Evolutionary conservation across 2,797 vertebrate species (phyloP), one percentile per base, ranked within the genome.

Genomic region (Phylloscopus collybita): DNA sequence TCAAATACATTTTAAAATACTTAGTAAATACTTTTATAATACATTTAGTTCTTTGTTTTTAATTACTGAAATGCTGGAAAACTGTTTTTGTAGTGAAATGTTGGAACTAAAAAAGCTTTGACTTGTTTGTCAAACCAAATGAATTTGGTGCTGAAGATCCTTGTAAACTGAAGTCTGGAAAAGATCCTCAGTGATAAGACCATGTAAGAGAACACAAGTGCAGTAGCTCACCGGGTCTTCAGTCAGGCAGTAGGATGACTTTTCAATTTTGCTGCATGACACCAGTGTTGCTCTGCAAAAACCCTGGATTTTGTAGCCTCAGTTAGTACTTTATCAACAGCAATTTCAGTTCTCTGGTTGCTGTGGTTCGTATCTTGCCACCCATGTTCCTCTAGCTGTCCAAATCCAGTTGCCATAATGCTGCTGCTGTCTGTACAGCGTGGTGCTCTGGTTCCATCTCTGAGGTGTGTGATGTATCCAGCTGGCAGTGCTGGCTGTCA

Each of bases 401-500:
- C 30, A 57, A 47, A 61, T 25, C 84, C 51, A 47, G 36, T 56
- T 56, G 70, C 89, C 47, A 29, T 45, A 23, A 12, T 16, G 20
- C 10, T 54, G 64, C 59, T 93, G 60, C 56, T 91, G 25, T 47
- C 34, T 92, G 82, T 87, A 27, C 5, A 6, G 29, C 38, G 60
- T 64, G 62, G 60, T 66, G n/a, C 66, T 16, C 26, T 45, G 22
- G 80, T 54, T 92, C 6, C 40, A 23, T 44, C 82, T 80, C 74
- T 59, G 42, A 69, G 9, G 29, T n/a, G 64, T 44, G 7, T 44
- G 61, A 34, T 51, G 34, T 13, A 15, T 65, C 59, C 86, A 80
- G 86, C 93, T 93, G 93, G 50, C 50, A 62, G 44, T 53, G 34
- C 71, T 80, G 84, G 65, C 69, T 79, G 67, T 76, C 92, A 95